These are phyloP conservation scores for Centroberyx gerrardi DNA, from an alignment of 2,797 vertebrate genomes.

Conservation along the genomic window DNA sequence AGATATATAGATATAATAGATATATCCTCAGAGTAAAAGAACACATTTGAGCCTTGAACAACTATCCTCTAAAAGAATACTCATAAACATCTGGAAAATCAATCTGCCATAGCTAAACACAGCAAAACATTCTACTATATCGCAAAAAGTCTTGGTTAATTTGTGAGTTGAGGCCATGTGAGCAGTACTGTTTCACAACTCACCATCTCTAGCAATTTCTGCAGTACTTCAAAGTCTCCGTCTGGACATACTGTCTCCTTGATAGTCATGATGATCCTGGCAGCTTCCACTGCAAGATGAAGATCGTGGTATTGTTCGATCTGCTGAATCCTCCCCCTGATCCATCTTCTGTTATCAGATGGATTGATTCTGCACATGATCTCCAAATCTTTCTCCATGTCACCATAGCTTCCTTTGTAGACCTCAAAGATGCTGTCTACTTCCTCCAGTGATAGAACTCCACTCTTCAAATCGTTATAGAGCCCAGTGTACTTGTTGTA, in stretches of 20 bases:
- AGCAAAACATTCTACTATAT: neutral
- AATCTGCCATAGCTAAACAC: neutral
- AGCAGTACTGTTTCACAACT: neutral
- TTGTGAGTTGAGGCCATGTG: neutral
- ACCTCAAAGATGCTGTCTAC: constrained; percentile 39
- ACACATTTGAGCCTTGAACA: neutral
- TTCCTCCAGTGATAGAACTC: constrained; percentile 45
- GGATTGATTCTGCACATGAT: constrained; percentile 51
- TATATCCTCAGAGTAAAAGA: neutral
- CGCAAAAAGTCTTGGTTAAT: neutral
- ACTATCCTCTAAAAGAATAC: no score
- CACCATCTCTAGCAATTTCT: constrained; percentile 47
- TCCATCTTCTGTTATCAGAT: constrained; percentile 36
- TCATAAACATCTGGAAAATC: no score
- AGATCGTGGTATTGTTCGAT: constrained; percentile 47
- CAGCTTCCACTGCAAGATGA: constrained; percentile 38
- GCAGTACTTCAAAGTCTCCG: constrained; percentile 35
- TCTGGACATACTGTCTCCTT: constrained; percentile 43
- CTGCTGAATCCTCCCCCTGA: constrained; percentile 14
- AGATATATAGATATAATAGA: neutral
- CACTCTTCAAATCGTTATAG: constrained; percentile 42
- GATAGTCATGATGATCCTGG: constrained; percentile 44
- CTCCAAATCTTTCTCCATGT: constrained; percentile 23
- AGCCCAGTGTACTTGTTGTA: constrained; percentile 17
- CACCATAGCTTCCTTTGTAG: constrained; percentile 22